These are phyloP conservation scores for Oplegnathus fasciatus DNA, from an alignment of 2,113 vertebrate genomes.

Conservation along the genomic window DNA sequence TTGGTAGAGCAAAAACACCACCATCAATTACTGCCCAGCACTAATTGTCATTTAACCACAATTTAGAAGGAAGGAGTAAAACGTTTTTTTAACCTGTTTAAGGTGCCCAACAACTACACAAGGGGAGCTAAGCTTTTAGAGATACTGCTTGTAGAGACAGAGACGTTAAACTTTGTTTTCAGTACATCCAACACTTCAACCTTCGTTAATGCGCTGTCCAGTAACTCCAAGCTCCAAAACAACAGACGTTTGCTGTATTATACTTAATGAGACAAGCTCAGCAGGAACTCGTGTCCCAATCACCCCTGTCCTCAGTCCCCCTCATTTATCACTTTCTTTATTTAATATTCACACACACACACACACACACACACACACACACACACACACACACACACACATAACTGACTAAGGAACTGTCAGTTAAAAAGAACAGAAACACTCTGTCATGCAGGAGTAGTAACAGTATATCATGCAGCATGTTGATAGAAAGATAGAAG, in stretches of 20 bases:
- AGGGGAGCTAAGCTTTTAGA: background rate
- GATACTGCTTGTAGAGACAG: background rate
- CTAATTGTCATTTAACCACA: conserved; percentile 8
- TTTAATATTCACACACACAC: background rate
- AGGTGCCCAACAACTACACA: background rate
- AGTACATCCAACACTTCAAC: background rate
- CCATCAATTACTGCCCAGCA: background rate
- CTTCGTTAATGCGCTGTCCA: conserved; percentile 4
- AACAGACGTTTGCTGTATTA: background rate
- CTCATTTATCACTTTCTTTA: background rate
- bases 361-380: no score
- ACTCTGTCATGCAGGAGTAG: background rate
- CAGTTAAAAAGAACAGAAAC: background rate
- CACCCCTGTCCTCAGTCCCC: background rate
- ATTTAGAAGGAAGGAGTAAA: background rate
- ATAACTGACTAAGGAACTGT: background rate
- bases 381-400: no score
- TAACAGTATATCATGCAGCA: background rate
- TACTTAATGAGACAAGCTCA: conserved; percentile 13
- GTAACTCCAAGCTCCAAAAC: conserved; percentile 12
- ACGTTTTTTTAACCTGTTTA: background rate
- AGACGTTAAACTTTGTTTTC: background rate
- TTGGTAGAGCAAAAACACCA: background rate
- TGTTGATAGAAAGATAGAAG: background rate
- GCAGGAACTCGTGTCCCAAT: background rate